Conservation (phyloP, 2,888 invertebrate species). For the Drosophila flavopinicola region DNA sequence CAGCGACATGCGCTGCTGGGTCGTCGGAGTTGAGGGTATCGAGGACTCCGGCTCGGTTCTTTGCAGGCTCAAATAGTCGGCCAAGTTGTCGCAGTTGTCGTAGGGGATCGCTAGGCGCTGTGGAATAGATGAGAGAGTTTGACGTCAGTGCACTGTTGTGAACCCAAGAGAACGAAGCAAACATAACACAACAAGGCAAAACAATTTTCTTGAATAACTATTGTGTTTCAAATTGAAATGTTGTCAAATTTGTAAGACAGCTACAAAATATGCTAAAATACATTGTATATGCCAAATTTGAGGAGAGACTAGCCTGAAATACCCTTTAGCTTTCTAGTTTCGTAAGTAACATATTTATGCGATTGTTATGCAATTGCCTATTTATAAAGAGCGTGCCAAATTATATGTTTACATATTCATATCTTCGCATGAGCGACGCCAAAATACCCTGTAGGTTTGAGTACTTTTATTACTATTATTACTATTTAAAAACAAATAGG, state of each 20-base stretch:
- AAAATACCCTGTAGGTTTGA: too few relatives aligned
- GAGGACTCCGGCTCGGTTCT: constrained; percentile 44
- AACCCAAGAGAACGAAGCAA: constrained; percentile 10
- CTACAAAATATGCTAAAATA: neutral
- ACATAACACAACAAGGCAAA: constrained; percentile 18
- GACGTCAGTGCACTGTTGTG: constrained; percentile 39
- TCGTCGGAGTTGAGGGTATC: constrained; percentile 44
- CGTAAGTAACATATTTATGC: too few relatives aligned
- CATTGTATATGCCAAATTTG: neutral
- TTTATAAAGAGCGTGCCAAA: too few relatives aligned
- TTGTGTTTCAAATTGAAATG: too few relatives aligned
- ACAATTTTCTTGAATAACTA: neutral
- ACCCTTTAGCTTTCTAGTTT: too few relatives aligned
- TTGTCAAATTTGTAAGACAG: neutral
- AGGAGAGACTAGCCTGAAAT: too few relatives aligned
- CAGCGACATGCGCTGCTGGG: constrained; percentile 83
- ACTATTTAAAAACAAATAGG: neutral
- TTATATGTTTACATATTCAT: too few relatives aligned
- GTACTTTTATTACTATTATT: too few relatives aligned
- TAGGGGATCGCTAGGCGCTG: constrained; percentile 64
- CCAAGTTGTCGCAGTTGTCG: constrained; percentile 80
- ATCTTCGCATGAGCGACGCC: too few relatives aligned
- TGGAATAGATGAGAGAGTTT: constrained; percentile 64
- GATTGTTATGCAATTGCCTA: too few relatives aligned
- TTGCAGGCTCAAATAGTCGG: constrained; percentile 76